Percentiles rank a stretch among this genome's conserved stretches.
Evolutionary conservation across 1,140 invertebrate genomes (phyloP).

Genomic region (Hycleus cichorii): DNA sequence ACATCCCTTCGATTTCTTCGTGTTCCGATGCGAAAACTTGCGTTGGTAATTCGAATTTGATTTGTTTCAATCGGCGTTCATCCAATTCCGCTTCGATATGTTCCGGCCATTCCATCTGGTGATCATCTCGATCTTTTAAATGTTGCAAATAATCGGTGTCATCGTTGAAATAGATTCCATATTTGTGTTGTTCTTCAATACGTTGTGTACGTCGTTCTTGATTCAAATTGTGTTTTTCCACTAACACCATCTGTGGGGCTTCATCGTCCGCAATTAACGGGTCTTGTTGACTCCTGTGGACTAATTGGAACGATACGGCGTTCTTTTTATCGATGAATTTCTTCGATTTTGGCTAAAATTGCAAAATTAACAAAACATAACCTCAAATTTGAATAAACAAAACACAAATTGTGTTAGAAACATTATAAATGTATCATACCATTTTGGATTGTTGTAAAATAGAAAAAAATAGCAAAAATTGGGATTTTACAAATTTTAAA

Average conservation of each 20-base stretch:
- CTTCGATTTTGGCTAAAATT: slow-evolving; percentile 44
- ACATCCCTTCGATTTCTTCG: slow-evolving; percentile 79
- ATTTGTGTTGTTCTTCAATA: slow-evolving; percentile 79
- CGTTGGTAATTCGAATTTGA: slow-evolving; percentile 68
- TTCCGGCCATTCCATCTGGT: slow-evolving; percentile 40
- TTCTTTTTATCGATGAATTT: slow-evolving; percentile 91
- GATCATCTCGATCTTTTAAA: slow-evolving; percentile 60
- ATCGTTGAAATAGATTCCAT: slow-evolving; percentile 90
- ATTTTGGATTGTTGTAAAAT: no score
- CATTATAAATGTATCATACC: no score
- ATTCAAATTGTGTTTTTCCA: no score
- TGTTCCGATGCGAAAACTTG: slow-evolving; percentile 86
- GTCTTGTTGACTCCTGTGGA: slow-evolving; percentile 88
- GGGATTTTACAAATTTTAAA: no score
- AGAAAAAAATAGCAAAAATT: no score
- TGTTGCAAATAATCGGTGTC: slow-evolving; percentile 95
- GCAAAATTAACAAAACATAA: neutral
- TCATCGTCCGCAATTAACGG: slow-evolving; percentile 80
- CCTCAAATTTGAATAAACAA: no score
- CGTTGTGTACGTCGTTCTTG: slow-evolving; percentile 12
- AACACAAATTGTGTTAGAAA: no score
- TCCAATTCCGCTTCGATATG: slow-evolving; percentile 37
- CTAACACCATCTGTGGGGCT: slow-evolving; percentile 65
- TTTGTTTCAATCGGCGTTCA: slow-evolving; percentile 27
- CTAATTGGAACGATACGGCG: slow-evolving; percentile 83